Evolutionary conservation across 2,797 vertebrate species (phyloP).

Genomic region (Gila robusta): DNA sequence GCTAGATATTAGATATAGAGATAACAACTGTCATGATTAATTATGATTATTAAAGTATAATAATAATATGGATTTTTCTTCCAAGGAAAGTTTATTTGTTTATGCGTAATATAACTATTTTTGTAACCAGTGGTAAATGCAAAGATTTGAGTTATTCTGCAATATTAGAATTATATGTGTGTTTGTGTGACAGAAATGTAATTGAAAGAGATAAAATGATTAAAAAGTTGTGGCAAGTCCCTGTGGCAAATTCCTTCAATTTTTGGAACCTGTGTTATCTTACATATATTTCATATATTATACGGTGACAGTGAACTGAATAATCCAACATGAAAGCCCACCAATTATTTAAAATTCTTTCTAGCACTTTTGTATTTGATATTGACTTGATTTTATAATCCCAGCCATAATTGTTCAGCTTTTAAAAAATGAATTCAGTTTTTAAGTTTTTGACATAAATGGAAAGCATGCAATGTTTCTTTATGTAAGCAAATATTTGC

Average conservation of each 20-base stretch:
- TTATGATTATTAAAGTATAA: background rate
- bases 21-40: background rate
- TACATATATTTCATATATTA: background rate
- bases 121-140: background rate
- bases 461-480: background rate
- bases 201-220: background rate
- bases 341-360: slow-evolving; percentile 15
- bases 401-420: background rate
- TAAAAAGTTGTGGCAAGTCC: background rate
- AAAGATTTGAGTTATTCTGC: background rate
- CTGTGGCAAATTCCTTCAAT: background rate
- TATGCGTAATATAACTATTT: background rate
- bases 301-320: background rate
- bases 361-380: background rate
- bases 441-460: background rate
- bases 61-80: background rate
- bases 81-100: background rate
- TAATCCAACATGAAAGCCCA: background rate
- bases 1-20: background rate
- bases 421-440: background rate
- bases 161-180: background rate
- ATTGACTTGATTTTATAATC: background rate
- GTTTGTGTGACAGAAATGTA: background rate
- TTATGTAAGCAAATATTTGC: background rate
- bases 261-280: background rate